phyloP scores from a whole-genome alignment of 2,888 invertebrate genomes.

The Stenichneumon culpator region DNA sequence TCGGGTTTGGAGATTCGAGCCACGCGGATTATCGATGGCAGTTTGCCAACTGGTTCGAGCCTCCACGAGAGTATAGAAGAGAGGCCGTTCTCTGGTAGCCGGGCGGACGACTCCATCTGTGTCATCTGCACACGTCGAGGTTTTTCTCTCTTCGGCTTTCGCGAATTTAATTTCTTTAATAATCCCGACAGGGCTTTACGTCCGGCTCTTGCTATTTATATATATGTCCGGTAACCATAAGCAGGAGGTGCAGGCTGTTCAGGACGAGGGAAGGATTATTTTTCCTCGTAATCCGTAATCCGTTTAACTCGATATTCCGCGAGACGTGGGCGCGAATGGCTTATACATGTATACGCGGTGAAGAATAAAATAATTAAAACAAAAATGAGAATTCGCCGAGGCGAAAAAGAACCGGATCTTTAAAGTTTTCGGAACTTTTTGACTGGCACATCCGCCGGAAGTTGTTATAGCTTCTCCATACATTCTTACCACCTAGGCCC shows the following conservation, averaged over 20 bases:
- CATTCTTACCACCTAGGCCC: constrained; percentile 12
- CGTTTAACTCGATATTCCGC: constrained; percentile 62
- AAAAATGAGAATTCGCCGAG: neutral
- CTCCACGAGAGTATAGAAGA: constrained; percentile 3
- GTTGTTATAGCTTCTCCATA: constrained; percentile 72
- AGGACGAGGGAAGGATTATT: constrained; percentile 54
- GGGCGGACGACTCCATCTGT: constrained; percentile 34
- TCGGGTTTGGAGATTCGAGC: constrained; percentile 35
- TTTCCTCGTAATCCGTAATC: constrained; percentile 58
- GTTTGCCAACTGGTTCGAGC: constrained; percentile 52
- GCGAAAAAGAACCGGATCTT: constrained; percentile 34
- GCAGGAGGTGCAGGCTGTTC: neutral
- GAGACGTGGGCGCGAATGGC: constrained; percentile 36
- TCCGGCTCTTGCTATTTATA: neutral
- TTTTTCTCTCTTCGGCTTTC: constrained; percentile 30
- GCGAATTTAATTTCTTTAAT: constrained; percentile 60
- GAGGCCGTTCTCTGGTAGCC: constrained; percentile 4
- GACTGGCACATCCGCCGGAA: constrained; percentile 80
- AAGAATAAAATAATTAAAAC: constrained; percentile 25
- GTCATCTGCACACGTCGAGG: constrained; percentile 43
- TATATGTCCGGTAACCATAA: constrained; percentile 35
- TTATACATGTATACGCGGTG: neutral
- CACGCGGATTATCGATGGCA: constrained; percentile 56
- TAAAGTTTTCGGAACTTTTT: constrained; percentile 57
- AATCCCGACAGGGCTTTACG: constrained; percentile 36